Conservation (phyloP, 1,140 invertebrate species). For the Branchinecta lynchi region DNA sequence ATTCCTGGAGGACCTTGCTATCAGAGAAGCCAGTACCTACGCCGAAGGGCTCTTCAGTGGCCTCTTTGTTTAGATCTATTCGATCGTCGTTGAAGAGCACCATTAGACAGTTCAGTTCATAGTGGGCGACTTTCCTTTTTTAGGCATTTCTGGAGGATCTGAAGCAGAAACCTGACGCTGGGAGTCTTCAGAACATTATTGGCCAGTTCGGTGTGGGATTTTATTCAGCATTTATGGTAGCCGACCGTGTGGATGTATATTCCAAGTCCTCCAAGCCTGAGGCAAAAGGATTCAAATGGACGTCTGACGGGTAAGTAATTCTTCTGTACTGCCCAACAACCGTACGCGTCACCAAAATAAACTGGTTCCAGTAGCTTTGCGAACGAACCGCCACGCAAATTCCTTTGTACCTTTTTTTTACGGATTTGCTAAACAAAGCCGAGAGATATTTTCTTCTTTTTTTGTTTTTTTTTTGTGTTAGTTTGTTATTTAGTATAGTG, state of each 20-base stretch:
- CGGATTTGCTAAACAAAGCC: too few species aligned
- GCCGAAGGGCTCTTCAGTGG: too few species aligned
- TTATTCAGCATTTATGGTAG: conserved; percentile 94
- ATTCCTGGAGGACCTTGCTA: conserved; percentile 68
- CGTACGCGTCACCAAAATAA: too few species aligned
- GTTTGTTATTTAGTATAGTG: too few species aligned
- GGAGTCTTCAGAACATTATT: conserved; percentile 59
- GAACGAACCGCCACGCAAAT: too few species aligned
- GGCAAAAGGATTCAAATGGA: conserved; percentile 61
- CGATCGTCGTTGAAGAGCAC: background rate
- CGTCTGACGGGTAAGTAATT: conserved; percentile 59
- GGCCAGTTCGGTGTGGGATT: conserved; percentile 98
- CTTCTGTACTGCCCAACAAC: too few species aligned
- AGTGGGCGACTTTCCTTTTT: conserved; percentile 20
- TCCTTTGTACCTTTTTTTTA: too few species aligned
- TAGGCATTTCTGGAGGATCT: conserved; percentile 68
- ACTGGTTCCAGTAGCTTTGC: too few species aligned
- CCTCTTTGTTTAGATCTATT: too few species aligned
- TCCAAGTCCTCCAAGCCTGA: conserved; percentile 45
- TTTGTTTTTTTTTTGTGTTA: too few species aligned
- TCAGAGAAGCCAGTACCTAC: too few species aligned
- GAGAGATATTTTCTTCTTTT: too few species aligned
- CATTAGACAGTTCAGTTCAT: background rate
- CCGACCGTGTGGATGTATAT: conserved; percentile 80
- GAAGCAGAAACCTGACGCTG: conserved; percentile 44